A percentile compares a stretch with the other conserved stretches of the same genome.
phyloP scores from a whole-genome alignment of 2,888 invertebrate species.

The Eupithecia inturbata region DNA sequence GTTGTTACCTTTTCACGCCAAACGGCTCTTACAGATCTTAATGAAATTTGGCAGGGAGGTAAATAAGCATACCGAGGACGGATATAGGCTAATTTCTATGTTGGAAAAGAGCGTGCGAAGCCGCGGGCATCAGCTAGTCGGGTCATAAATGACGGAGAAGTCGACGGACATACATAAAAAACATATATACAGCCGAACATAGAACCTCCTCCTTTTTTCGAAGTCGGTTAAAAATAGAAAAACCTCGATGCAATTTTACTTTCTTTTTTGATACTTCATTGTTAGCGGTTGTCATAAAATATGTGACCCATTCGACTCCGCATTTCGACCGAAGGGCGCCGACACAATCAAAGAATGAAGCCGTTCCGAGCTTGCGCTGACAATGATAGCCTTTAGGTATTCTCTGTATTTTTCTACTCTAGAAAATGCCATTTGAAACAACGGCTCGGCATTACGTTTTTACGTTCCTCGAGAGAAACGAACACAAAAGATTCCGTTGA shows the following conservation, averaged over 20 bases:
- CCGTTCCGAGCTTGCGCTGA: slow-evolving; percentile 2
- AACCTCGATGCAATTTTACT: background rate
- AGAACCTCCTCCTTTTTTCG: no score
- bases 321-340: background rate
- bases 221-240: background rate
- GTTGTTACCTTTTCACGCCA: no score
- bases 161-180: no score
- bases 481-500: slow-evolving; percentile 48
- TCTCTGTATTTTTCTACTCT: slow-evolving; percentile 30
- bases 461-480: slow-evolving; percentile 35
- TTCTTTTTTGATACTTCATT: background rate
- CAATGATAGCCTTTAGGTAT: slow-evolving; percentile 25
- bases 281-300: slow-evolving; percentile 1
- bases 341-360: slow-evolving; percentile 3
- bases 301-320: background rate
- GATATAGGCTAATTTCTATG: no score
- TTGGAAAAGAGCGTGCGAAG: no score
- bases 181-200: no score
- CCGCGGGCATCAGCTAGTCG: no score
- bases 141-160: no score
- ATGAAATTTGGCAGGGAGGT: no score
- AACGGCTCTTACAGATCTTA: no score
- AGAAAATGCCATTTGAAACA: slow-evolving; percentile 34
- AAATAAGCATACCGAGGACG: no score
- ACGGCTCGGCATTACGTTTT: slow-evolving; percentile 27